Conservation (phyloP, 2,888 invertebrate species). For the Gymnoscelis rufifasciata region DNA sequence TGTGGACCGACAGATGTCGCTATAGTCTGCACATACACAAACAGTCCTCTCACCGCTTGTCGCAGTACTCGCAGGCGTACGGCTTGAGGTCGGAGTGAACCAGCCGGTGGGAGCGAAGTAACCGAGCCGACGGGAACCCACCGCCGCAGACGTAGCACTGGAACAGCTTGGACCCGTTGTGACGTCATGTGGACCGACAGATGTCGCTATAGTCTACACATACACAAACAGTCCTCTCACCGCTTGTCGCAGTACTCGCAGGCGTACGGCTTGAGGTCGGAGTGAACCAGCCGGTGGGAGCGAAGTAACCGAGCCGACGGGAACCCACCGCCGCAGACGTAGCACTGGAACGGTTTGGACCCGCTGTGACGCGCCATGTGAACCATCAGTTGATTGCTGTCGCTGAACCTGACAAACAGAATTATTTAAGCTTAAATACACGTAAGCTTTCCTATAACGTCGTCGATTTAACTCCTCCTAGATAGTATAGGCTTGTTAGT, state of each 20-base stretch:
- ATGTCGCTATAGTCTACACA: too few species aligned
- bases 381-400: constrained; percentile 44
- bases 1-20: too few species aligned
- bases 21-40: not conserved
- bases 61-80: constrained; percentile 75
- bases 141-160: constrained; percentile 49
- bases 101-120: constrained; percentile 73
- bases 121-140: constrained; percentile 58
- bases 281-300: constrained; percentile 78
- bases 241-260: constrained; percentile 77
- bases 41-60: constrained; percentile 54
- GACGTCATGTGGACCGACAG: constrained; percentile 56
- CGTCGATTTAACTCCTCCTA: too few species aligned
- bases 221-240: constrained; percentile 35
- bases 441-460: too few species aligned
- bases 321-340: constrained; percentile 61
- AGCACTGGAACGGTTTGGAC: constrained; percentile 18
- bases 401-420: constrained; percentile 46
- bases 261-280: constrained; percentile 70
- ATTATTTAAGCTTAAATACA: not conserved
- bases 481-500: too few species aligned
- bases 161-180: constrained; percentile 43
- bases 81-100: constrained; percentile 76
- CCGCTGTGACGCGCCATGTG: constrained; percentile 64
- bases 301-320: constrained; percentile 59